Base-by-base conservation (phyloP, 2,888 invertebrate species). In the Archaeoteleia sp. region DNA sequence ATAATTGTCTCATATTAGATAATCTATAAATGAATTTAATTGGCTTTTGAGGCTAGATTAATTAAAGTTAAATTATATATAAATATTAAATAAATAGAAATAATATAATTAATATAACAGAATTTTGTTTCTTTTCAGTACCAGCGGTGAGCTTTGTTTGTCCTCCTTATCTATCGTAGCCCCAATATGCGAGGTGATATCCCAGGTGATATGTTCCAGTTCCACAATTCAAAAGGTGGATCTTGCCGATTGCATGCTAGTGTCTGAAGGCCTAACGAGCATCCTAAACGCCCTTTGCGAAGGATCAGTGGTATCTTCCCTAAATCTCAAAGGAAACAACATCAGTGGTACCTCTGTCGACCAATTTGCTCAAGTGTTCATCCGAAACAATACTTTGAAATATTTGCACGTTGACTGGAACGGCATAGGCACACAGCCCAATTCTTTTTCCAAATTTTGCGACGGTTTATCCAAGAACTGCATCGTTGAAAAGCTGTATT, bases 251-350 rank as follows among this genome's bases (percentile, higher is more conserved):
- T 86, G 86, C 46, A 81, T 86, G 76, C 67, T 86, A 2, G 77
- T 85, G 5, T 76, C 84, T 2, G 83, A 82, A 74, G 84, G 85
- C 25, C 70, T 84, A 4, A 63, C 58, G 53, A 77, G 76, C 17
- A 77, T 86, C 34, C 55, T 86, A 1, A 80, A 84, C 46, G 83
- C 83, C 0, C 69, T 86, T 7, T 76, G 76, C 27, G 78, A 83
- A 60, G 84, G 84, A 37, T 78, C 82, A 0, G 76, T 72, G 25
- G 75, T 86, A n/a, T 76, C 77, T 7, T 69, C 76, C 0, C 37
- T 86, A n/a, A 83, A 85, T 66, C 72, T 86, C 1, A 81, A 84
- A 45, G 86, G 86, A 7, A 86, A 86, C 61, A 85, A 84, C 42
- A 83, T 86, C 49, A 78, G 77, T 48, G 79, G 82, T 8, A 9